Base-by-base conservation (phyloP, 1,140 invertebrate species). In the Ceratina calcarata region DNA sequence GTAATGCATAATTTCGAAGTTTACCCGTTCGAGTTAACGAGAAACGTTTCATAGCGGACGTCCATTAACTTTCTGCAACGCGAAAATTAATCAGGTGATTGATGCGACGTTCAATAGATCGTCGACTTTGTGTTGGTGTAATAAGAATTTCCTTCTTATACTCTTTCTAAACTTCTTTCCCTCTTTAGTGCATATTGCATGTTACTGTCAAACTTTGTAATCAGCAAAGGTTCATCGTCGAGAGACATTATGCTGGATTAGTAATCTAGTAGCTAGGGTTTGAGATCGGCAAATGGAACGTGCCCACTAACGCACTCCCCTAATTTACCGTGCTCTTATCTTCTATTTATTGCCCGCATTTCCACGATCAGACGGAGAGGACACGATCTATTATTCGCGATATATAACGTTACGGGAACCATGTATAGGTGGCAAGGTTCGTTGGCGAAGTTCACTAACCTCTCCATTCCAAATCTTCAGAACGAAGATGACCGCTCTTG, bases 391-490 rank as follows among this genome's bases (percentile, higher is more conserved):
- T 76, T 68, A 53, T 13, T 18, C 27, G 61, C 45, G 62, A 51
- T 65, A 60, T 37, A 62, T 68, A 53, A 68, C 16, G 16, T 53
- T n/a, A 2, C 20, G 13, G 45, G 10, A 22, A 12, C 8, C 16
- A 13, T 18, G 66, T 16, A 10, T 1, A 51, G 15, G 3, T 27
- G n/a, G 49, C 20, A 0, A 0, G 66, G 16, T 68, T 16, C 49
- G 8, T 3, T 8, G 1, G 45, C 72, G 75, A 74, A 89, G 37
- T 91, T 91, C 89, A 87, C 16, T 87, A 86, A 80, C 89, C 89
- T 79, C 72, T 45, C 77, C 78, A 88, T 82, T 88, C 84, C 86
- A 84, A 91, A 88, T 90, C 75, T 90, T 80, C 83, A 86, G 78
- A 78, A 86, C 83, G 75, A 86, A 84, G 88, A 84, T 27, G 49